Evolutionary conservation across 2,797 vertebrate genomes (phyloP).

Genomic region (Girardinus metallicus): DNA sequence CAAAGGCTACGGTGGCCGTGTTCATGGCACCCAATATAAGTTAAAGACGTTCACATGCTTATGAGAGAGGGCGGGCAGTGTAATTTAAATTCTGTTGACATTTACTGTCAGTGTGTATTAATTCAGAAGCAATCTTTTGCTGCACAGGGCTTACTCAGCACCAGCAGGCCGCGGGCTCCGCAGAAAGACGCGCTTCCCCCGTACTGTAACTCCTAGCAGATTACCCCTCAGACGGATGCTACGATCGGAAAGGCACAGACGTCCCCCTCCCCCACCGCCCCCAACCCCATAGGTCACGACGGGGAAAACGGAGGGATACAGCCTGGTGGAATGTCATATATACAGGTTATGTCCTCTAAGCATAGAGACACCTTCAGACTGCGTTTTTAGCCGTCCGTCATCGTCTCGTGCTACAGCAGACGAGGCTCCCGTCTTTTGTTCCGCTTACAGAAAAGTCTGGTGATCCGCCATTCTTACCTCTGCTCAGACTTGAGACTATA

Average conservation of each 20-base stretch:
- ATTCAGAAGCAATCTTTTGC: slow-evolving; percentile 75
- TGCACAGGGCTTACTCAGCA: slow-evolving; percentile 84
- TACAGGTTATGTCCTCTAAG: slow-evolving; percentile 71
- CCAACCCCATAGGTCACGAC: slow-evolving; percentile 70
- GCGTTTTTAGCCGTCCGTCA: slow-evolving; percentile 55
- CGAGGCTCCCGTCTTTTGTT: slow-evolving; percentile 31
- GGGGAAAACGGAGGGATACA: slow-evolving; percentile 59
- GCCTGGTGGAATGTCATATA: slow-evolving; percentile 78
- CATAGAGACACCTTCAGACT: slow-evolving; percentile 73
- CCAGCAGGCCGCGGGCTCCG: slow-evolving; percentile 72
- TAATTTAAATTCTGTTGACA: slow-evolving; percentile 89
- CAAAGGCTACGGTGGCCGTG: slow-evolving; percentile 69
- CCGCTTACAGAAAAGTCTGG: slow-evolving; percentile 40
- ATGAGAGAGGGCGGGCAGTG: slow-evolving; percentile 77
- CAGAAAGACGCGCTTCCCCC: slow-evolving; percentile 71
- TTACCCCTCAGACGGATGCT: slow-evolving; percentile 63
- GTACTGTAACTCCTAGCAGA: slow-evolving; percentile 73
- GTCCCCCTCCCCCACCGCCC: slow-evolving; percentile 30
- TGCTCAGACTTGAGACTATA: slow-evolving; percentile 54
- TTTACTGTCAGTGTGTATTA: slow-evolving; percentile 87
- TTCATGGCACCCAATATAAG: slow-evolving; percentile 80
- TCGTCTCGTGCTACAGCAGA: slow-evolving; percentile 40
- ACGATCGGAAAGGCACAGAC: slow-evolving; percentile 52
- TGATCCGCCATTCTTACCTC: slow-evolving; percentile 48
- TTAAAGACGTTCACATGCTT: slow-evolving; percentile 81